A percentile compares a stretch with the other conserved stretches of the same genome.
phyloP scores from a whole-genome alignment of 2,797 vertebrate genomes.

The Mionectes olivaceus region DNA sequence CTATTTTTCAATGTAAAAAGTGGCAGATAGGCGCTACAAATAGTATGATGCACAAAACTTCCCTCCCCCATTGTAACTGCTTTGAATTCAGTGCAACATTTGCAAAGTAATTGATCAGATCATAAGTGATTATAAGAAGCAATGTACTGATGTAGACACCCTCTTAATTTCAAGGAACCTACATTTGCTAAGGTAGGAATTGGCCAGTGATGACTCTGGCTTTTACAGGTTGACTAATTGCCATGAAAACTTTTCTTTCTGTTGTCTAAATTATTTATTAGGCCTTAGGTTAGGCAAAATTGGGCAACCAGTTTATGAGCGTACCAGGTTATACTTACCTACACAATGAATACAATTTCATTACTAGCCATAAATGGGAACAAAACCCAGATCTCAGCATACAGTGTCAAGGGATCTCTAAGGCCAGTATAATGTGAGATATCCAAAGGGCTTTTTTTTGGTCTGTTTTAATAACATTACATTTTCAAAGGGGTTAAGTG shows the following conservation, averaged over 20 bases:
- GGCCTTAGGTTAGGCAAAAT: background rate
- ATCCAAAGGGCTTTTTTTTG: background rate
- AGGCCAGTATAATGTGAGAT: background rate
- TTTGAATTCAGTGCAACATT: background rate
- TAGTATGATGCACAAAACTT: background rate
- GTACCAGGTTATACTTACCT: background rate
- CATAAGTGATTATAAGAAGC: background rate
- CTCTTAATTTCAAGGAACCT: background rate
- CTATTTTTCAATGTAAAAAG: background rate
- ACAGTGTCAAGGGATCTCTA: background rate
- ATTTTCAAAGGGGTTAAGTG: background rate
- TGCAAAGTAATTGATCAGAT: background rate
- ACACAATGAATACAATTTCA: background rate
- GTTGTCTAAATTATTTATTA: background rate
- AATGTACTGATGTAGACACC: background rate
- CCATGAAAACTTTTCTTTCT: background rate
- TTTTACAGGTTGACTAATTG: background rate
- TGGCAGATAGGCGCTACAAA: background rate
- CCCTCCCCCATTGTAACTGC: fast-evolving
- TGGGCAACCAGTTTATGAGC: conserved; percentile 8
- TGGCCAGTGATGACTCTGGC: background rate
- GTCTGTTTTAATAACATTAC: background rate
- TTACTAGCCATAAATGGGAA: background rate
- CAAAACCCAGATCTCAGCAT: background rate
- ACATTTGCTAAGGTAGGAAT: background rate